phyloP scores from a whole-genome alignment of 2,113 vertebrate genomes.

The Anguilla rostrata region DNA sequence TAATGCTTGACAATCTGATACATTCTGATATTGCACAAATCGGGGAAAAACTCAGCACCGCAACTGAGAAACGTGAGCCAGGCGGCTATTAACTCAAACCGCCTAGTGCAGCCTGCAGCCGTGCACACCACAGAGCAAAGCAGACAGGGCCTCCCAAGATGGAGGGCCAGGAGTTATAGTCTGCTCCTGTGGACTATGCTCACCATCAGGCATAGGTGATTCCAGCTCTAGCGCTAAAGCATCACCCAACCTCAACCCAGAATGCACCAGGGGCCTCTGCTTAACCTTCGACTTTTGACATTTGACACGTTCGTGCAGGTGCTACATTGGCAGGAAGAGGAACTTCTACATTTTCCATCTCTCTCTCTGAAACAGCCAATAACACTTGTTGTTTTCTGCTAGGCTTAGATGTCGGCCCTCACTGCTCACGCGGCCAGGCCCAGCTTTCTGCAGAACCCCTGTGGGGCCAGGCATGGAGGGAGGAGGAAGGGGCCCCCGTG shows the following conservation, averaged over 20 bases:
- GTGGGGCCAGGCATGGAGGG: neutral
- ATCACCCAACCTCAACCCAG: neutral
- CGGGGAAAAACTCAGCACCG: neutral
- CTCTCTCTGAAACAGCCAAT: neutral
- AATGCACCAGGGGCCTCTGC: neutral
- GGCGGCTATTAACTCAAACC: neutral
- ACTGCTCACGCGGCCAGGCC: neutral
- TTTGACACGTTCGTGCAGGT: neutral
- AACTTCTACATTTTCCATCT: neutral
- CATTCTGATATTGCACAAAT: slow-evolving; percentile 1
- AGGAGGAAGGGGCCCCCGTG: neutral
- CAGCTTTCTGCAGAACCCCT: too few relatives aligned
- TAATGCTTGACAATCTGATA: slow-evolving; percentile 2
- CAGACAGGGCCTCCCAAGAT: too few relatives aligned
- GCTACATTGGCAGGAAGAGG: neutral
- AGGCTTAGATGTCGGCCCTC: neutral
- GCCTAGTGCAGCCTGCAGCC: too few relatives aligned
- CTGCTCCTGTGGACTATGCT: neutral
- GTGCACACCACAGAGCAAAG: neutral
- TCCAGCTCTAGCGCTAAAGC: too few relatives aligned
- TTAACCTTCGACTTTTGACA: neutral
- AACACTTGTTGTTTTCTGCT: neutral
- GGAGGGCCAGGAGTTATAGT: neutral
- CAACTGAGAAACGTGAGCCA: neutral
- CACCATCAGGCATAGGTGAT: too few relatives aligned